Percentiles rank a stretch among this genome's conserved stretches.
phyloP scores from a whole-genome alignment of 2,888 invertebrate species.

The Limnephilus rhombicus region DNA sequence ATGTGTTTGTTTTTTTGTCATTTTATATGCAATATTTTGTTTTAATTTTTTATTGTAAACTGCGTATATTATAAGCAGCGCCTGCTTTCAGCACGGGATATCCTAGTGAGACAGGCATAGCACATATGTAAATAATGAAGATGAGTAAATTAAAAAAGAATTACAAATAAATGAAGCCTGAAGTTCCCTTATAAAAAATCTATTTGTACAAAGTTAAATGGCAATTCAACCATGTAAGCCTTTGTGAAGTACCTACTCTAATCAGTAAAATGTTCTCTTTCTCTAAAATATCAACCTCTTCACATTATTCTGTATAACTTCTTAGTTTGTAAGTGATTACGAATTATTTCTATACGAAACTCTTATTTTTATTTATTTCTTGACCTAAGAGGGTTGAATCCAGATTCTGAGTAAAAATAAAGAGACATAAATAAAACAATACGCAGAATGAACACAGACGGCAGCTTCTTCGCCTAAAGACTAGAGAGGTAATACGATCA shows the following conservation, averaged over 20 bases:
- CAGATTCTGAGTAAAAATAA: neutral
- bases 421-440: neutral
- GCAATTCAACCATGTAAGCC: neutral
- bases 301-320: neutral
- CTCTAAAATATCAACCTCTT: neutral
- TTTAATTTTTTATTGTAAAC: too few species aligned
- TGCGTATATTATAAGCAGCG: too few species aligned
- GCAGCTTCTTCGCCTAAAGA: neutral
- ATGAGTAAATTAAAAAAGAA: too few species aligned
- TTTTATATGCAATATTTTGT: too few species aligned
- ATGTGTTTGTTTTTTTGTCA: too few species aligned
- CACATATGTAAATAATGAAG: too few species aligned
- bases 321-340: neutral
- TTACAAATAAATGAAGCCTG: neutral
- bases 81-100: too few species aligned
- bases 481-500: conserved; percentile 18
- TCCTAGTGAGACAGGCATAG: too few species aligned
- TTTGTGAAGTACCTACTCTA: neutral
- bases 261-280: neutral
- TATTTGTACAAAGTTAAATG: neutral
- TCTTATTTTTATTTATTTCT: neutral
- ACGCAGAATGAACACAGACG: neutral
- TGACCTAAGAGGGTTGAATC: neutral
- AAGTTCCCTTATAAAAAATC: neutral
- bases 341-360: neutral